Evolutionary conservation across 1,140 invertebrate species (phyloP).

Genomic region (Caerostris extrusa): DNA sequence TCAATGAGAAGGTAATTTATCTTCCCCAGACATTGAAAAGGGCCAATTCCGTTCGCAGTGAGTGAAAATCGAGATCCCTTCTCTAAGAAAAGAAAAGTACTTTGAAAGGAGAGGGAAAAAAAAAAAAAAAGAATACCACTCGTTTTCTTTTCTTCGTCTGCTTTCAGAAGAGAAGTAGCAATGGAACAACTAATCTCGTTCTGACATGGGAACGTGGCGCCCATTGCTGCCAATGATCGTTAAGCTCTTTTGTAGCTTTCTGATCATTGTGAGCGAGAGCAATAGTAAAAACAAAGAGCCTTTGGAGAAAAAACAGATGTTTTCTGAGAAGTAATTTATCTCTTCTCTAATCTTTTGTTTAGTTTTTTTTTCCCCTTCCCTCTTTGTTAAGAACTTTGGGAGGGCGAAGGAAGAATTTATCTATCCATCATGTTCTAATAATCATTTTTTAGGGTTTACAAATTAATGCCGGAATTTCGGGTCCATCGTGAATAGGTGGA

Average conservation of each 20-base stretch:
- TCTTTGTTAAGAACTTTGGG: not conserved
- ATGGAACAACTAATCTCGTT: constrained; percentile 74
- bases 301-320: constrained; percentile 62
- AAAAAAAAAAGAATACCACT: not conserved
- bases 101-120: constrained; percentile 17
- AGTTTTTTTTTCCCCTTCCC: not conserved
- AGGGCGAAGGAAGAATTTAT: not conserved
- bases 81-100: constrained; percentile 4
- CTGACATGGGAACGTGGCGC: constrained; percentile 67
- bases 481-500: too few species aligned
- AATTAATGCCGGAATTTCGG: too few species aligned
- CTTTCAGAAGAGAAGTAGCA: constrained; percentile 55
- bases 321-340: constrained; percentile 61
- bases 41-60: constrained; percentile 69
- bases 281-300: constrained; percentile 50
- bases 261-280: constrained; percentile 58
- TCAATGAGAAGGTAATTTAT: constrained; percentile 69
- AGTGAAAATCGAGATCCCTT: constrained; percentile 60
- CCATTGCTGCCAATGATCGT: constrained; percentile 74
- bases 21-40: constrained; percentile 66
- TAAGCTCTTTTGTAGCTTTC: constrained; percentile 67
- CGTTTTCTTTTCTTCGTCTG: constrained; percentile 50
- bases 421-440: not conserved
- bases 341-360: constrained; percentile 49
- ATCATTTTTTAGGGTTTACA: not conserved